These are phyloP conservation scores for Tethea ocularis DNA, from an alignment of 2,888 invertebrate genomes.

Conservation along the genomic window DNA sequence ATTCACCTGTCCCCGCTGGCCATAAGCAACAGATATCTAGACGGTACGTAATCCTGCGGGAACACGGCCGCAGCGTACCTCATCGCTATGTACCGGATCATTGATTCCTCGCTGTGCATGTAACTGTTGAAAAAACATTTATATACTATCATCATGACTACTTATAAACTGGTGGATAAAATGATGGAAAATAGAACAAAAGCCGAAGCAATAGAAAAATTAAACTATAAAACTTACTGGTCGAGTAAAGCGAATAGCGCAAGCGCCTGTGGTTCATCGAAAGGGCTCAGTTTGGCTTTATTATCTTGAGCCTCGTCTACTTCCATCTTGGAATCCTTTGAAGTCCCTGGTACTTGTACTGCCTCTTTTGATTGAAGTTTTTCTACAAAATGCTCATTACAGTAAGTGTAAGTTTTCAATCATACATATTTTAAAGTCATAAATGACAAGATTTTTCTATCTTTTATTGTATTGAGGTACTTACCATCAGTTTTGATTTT, in stretches of 20 bases:
- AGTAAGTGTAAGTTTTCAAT: no score
- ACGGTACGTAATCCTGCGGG: slow-evolving; percentile 91
- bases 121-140: slow-evolving; percentile 78
- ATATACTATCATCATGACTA: no score
- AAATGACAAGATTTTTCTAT: no score
- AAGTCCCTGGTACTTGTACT: slow-evolving; percentile 42
- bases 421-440: no score
- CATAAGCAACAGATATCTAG: slow-evolving; percentile 91
- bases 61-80: slow-evolving; percentile 92
- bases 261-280: slow-evolving; percentile 70
- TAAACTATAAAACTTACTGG: slow-evolving; percentile 56
- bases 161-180: background rate
- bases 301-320: slow-evolving; percentile 54
- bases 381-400: slow-evolving; percentile 26
- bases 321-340: slow-evolving; percentile 57
- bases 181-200: background rate
- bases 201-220: background rate
- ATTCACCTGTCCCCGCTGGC: slow-evolving; percentile 91
- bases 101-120: slow-evolving; percentile 91
- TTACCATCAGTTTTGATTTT: slow-evolving; percentile 67
- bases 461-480: background rate
- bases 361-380: slow-evolving; percentile 22
- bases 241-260: slow-evolving; percentile 75
- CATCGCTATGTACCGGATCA: slow-evolving; percentile 92
- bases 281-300: slow-evolving; percentile 39